These are phyloP conservation scores for Phalacrocorax carbo DNA, from an alignment of 2,113 vertebrate species.

Conservation along the genomic window DNA sequence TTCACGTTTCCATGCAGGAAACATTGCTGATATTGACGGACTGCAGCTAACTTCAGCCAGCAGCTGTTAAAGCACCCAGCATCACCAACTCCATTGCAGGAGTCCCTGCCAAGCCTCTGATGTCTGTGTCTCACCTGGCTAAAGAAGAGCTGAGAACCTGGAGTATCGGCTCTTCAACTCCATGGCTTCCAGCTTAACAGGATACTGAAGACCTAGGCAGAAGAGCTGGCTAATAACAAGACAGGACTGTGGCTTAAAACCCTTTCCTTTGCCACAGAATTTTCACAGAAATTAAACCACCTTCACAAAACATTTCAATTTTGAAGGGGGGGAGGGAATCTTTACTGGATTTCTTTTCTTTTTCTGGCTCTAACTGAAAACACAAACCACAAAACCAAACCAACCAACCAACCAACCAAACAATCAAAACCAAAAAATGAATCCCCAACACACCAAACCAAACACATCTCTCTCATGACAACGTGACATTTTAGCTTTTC, in stretches of 20 bases:
- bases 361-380: not conserved
- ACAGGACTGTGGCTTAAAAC: not conserved
- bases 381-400: too few species aligned
- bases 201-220: not conserved
- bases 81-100: not conserved
- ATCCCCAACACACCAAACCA: too few species aligned
- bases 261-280: not conserved
- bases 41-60: not conserved
- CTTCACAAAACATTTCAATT: not conserved
- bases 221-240: not conserved
- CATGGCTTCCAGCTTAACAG: not conserved
- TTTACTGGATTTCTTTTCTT: not conserved
- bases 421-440: too few species aligned
- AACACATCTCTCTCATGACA: not conserved
- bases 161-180: not conserved
- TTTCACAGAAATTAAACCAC: not conserved
- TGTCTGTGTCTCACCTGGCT: not conserved
- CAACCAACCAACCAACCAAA: too few species aligned
- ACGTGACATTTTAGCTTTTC: not conserved
- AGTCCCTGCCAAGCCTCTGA: not conserved
- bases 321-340: not conserved
- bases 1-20: not conserved
- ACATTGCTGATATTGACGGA: not conserved
- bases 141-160: not conserved
- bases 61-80: not conserved